Conservation (phyloP, 2,888 invertebrate species). For the Alentia gelatinosa region DNA sequence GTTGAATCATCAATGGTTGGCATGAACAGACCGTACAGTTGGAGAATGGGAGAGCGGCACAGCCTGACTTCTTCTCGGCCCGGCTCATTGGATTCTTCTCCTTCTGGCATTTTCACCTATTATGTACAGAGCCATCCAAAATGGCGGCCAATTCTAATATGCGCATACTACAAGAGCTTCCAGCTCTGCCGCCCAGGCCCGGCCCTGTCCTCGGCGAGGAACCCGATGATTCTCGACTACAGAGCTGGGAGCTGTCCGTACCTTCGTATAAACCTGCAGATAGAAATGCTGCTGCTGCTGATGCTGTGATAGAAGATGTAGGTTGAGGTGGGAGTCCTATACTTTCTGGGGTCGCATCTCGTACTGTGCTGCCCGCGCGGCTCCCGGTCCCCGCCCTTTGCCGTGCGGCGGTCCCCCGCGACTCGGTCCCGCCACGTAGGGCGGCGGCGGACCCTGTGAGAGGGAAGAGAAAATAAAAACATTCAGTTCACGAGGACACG, state of each 20-base stretch:
- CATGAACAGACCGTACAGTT: background rate
- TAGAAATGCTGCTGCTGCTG: slow-evolving; percentile 50
- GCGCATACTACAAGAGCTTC: background rate
- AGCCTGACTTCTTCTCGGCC: no score
- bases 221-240: background rate
- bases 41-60: no score
- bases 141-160: background rate
- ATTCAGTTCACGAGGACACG: background rate
- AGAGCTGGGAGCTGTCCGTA: background rate
- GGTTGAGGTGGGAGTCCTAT: background rate
- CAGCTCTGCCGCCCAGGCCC: background rate
- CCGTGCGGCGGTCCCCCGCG: slow-evolving; percentile 62
- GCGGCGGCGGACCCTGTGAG: slow-evolving; percentile 67
- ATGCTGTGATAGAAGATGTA: background rate
- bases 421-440: slow-evolving; percentile 63
- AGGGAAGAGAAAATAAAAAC: background rate
- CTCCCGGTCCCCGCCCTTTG: slow-evolving; percentile 55
- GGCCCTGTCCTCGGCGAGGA: background rate
- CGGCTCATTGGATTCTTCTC: background rate
- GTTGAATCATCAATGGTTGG: background rate
- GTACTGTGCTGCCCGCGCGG: slow-evolving; percentile 7
- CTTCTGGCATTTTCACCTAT: background rate
- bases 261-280: slow-evolving; percentile 37
- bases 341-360: slow-evolving; percentile 58
- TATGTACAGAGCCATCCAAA: background rate